Evolutionary conservation across 1,140 invertebrate genomes (phyloP).

Genomic region (Hetaerina americana): DNA sequence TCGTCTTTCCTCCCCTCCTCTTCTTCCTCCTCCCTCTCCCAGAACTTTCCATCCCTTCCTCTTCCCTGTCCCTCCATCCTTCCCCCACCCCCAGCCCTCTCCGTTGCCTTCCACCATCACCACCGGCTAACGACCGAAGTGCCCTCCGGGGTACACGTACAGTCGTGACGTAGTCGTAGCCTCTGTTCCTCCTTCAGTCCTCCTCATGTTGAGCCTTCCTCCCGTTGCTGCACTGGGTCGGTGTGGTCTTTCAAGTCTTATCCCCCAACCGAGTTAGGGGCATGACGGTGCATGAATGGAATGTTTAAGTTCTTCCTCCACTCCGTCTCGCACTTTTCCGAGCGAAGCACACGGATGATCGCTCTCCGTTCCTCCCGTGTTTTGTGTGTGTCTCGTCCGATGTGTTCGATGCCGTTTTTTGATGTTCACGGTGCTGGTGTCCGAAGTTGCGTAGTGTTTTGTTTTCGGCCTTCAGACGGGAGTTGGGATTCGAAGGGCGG

Average conservation of each 20-base stretch:
- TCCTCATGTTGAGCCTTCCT: constrained; percentile 1
- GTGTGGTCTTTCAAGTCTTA: background rate
- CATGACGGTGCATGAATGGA: background rate
- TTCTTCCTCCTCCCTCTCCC: background rate
- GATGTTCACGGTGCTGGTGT: background rate
- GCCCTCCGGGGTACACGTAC: background rate
- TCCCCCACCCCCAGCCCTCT: background rate
- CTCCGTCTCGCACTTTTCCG: no score
- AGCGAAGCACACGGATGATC: no score
- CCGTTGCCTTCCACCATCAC: background rate
- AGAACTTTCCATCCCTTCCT: background rate
- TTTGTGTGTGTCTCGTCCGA: no score
- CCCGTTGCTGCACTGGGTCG: background rate
- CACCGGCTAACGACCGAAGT: background rate
- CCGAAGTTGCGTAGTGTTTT: background rate
- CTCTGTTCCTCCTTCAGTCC: background rate
- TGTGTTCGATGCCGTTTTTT: background rate
- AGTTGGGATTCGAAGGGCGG: background rate
- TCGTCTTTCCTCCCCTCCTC: background rate
- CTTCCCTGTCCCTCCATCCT: constrained; percentile 5
- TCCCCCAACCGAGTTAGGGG: background rate
- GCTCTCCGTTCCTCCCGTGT: no score
- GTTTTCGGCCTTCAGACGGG: no score
- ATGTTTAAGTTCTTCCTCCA: background rate
- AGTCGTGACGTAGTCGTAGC: background rate